Conservation (phyloP, 2,113 vertebrate species). For the Bostrychus sinensis region DNA sequence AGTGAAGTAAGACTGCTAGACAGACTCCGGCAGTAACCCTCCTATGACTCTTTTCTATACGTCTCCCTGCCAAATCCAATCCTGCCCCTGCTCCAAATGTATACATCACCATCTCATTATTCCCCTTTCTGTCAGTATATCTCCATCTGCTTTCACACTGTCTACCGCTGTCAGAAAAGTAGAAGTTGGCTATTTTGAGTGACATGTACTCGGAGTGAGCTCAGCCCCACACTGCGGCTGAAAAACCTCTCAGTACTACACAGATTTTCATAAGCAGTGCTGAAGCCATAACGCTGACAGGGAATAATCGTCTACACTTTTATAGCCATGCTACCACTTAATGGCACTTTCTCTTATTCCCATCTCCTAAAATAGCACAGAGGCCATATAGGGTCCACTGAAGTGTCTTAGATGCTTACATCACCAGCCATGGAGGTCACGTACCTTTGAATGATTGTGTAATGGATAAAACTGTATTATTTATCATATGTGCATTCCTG, state of each 20-base stretch:
- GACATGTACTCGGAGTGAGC: conserved; percentile 40
- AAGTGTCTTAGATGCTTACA: conserved; percentile 18
- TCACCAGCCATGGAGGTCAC: not conserved
- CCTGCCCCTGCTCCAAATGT: conserved; percentile 22
- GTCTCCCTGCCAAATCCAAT: not conserved
- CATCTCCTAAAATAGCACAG: conserved; percentile 65
- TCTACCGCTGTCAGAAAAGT: conserved; percentile 33
- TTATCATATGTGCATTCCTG: not conserved
- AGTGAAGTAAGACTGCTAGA: conserved; percentile 52
- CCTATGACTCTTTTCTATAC: conserved; percentile 14
- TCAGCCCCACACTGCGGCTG: conserved; percentile 35
- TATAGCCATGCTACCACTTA: conserved; percentile 36
- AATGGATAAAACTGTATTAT: not conserved
- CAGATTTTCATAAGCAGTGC: conserved; percentile 52
- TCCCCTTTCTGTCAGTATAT: conserved; percentile 35
- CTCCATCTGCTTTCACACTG: conserved; percentile 13
- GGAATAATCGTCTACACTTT: conserved; percentile 58
- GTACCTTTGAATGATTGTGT: not conserved
- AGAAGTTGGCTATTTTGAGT: conserved; percentile 25
- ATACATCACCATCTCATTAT: conserved; percentile 23
- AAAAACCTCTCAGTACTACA: conserved; percentile 54
- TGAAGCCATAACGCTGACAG: conserved; percentile 63
- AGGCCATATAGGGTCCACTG: conserved; percentile 15
- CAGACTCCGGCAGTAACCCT: not conserved
- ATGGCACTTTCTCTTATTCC: conserved; percentile 61